Evolutionary conservation across 2,797 vertebrate species (phyloP), one percentile per base, ranked within the genome.

Genomic region (Argyrosomus regius): DNA sequence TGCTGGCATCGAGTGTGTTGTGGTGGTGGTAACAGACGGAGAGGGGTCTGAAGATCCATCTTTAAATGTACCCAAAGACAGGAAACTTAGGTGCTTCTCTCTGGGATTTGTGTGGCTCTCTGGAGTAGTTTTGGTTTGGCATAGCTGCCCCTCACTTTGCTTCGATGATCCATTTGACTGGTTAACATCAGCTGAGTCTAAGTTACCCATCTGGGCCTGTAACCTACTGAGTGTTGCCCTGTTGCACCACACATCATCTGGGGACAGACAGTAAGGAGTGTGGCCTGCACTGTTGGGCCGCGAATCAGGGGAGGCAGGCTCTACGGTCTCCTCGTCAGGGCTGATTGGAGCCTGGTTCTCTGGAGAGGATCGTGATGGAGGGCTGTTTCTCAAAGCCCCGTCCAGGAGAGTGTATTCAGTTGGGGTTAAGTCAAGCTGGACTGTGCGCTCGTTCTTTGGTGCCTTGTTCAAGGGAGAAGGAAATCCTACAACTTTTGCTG

Each of bases 1-100:
- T 0, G 98, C 98, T 0, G 97, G 98, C 94, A 99, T 93, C 0
- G 98, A 99, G 85, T 96, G 95, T 20, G 95, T 96, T 1, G 95
- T 95, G 39, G 97, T 97, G 72, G 97, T 92, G 0, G 94, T 95
- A 65, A 97, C 69, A 0, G 97, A 96, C 0, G 97, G 97, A 0
- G 97, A 99, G 0, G 96, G 95, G 0, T 99, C 98, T 0, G 96
- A 96, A 9, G 92, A 82, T 0, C 91, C 94, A 0, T 98, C 97
- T 63, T 96, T 96, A 68, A 97, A 96, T 0, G 97, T 94, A 75
- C 97, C 96, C 56, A 98, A 92, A 0, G 97, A 97, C 17, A 98
- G 93, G 57, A 95, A 96, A 9, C 94, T 96, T 0, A 96, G 88
- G 54, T 96, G 96, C 82, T 95, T 97, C 78, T 97, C 97, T 87